Percentiles rank a stretch among this genome's conserved stretches.
Evolutionary conservation across 2,113 vertebrate genomes (phyloP).

Genomic region (Pseudorasbora parva): DNA sequence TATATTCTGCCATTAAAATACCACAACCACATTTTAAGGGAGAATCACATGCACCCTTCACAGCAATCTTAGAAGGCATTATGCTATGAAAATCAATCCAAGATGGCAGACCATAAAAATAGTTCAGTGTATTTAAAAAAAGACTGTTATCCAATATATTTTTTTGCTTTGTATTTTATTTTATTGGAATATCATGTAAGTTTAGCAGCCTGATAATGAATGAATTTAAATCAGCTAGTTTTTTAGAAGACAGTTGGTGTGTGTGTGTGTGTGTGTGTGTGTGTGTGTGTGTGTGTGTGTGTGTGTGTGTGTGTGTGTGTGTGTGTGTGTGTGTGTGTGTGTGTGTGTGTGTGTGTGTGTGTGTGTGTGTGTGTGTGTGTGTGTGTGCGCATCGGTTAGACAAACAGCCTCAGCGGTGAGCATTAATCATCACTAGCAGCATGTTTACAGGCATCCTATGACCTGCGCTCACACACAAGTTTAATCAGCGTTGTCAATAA

Average conservation of each 20-base stretch:
- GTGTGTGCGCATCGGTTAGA: background rate
- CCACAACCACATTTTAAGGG: background rate
- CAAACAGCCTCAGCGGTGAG: background rate
- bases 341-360: background rate
- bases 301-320: background rate
- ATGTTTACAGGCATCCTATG: constrained; percentile 10
- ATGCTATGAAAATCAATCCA: background rate
- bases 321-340: background rate
- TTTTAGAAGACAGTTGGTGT: background rate
- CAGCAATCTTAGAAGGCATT: background rate
- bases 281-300: background rate
- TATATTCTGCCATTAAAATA: background rate
- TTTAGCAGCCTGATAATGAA: background rate
- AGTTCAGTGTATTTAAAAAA: background rate
- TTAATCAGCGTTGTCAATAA: constrained; percentile 28
- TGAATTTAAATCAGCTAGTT: background rate
- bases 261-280: background rate
- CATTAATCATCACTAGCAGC: background rate
- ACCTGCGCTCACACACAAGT: background rate
- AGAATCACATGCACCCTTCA: background rate
- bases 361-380: background rate
- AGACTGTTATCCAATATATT: background rate
- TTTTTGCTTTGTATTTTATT: background rate
- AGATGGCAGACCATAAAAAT: background rate
- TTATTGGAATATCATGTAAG: background rate